These are phyloP conservation scores for Melipona quadrifasciata DNA, from an alignment of 1,140 invertebrate species.

Conservation along the genomic window DNA sequence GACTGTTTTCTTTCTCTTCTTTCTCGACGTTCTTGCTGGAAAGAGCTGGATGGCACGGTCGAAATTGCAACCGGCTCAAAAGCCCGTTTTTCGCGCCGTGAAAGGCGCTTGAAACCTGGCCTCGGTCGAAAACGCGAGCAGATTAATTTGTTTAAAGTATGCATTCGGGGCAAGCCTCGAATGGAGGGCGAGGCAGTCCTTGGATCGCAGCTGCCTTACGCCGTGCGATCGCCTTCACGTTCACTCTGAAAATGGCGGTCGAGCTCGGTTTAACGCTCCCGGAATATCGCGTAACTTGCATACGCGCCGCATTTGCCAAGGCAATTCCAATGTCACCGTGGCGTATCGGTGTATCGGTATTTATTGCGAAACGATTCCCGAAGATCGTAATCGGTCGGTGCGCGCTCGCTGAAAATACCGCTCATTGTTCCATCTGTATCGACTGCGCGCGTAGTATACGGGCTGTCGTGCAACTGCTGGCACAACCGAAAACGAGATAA, in stretches of 20 bases:
- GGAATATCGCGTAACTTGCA: background rate
- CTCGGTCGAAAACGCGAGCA: background rate
- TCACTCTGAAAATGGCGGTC: constrained; percentile 41
- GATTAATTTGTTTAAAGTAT: constrained; percentile 32
- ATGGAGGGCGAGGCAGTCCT: background rate
- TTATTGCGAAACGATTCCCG: constrained; percentile 23
- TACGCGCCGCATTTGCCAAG: constrained; percentile 4
- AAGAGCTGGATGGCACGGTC: background rate
- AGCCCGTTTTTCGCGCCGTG: background rate
- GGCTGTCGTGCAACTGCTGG: no score
- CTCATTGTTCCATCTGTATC: background rate
- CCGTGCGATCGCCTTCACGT: constrained; percentile 23
- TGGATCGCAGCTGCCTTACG: background rate
- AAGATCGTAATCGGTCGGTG: constrained; percentile 14
- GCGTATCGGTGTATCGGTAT: constrained; percentile 14
- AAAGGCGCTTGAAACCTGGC: background rate
- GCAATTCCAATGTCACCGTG: constrained; percentile 21
- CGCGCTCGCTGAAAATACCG: background rate
- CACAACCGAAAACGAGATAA: no score
- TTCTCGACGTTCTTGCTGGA: background rate
- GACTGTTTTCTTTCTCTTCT: no score
- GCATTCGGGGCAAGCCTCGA: background rate
- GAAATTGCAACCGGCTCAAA: background rate
- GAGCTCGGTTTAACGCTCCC: background rate
- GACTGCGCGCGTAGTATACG: background rate